A percentile compares a stretch with the other conserved stretches of the same genome.
Evolutionary conservation across 1,140 invertebrate genomes (phyloP).

Genomic region (Dinoponera quadriceps): DNA sequence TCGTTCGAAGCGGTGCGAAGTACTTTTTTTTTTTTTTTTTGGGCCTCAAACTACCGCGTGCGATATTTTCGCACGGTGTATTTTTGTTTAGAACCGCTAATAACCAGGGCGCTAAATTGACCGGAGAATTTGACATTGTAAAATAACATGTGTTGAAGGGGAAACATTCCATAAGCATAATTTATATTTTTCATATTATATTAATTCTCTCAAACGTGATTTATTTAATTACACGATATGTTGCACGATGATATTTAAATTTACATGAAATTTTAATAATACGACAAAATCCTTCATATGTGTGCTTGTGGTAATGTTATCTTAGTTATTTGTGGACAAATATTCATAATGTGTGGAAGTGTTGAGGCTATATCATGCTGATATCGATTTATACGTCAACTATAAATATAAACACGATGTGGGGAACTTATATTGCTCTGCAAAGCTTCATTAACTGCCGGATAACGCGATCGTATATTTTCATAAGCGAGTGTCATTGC

Average conservation of each 20-base stretch:
- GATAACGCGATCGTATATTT: conserved; percentile 57
- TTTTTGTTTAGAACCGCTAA: background rate
- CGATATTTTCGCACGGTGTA: background rate
- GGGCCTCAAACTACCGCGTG: background rate
- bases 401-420: background rate
- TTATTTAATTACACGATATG: background rate
- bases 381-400: conserved; percentile 25
- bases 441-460: conserved; percentile 42
- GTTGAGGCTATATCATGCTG: background rate
- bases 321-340: background rate
- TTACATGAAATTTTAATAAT: background rate
- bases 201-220: background rate
- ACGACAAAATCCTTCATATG: too few species aligned
- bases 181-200: background rate
- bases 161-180: background rate
- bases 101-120: background rate
- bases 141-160: background rate
- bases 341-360: background rate
- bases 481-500: conserved; percentile 56
- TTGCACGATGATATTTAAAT: background rate
- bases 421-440: background rate
- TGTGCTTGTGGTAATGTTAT: background rate
- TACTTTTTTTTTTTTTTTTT: conserved; percentile 39
- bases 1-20: conserved; percentile 23
- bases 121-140: background rate